These are phyloP conservation scores for Bubo bubo DNA, from an alignment of 2,113 vertebrate genomes.

Conservation along the genomic window DNA sequence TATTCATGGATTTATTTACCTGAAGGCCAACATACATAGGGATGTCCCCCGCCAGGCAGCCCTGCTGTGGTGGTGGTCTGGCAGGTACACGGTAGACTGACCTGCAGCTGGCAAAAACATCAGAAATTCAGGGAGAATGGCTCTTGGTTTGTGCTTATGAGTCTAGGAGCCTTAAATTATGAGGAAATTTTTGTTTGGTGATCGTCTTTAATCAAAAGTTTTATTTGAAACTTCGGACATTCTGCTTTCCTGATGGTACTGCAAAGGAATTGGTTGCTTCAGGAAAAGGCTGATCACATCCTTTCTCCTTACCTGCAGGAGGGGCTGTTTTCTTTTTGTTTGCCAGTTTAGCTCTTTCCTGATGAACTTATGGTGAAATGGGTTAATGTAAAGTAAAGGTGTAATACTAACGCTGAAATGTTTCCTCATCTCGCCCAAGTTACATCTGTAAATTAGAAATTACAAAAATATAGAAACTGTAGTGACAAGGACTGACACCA, in stretches of 20 bases:
- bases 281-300: not conserved
- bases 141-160: not conserved
- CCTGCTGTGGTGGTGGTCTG: rapidly evolving
- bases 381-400: not conserved
- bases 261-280: not conserved
- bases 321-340: not conserved
- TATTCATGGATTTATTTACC: not conserved
- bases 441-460: not conserved
- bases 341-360: not conserved
- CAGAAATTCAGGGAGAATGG: not conserved
- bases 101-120: not conserved
- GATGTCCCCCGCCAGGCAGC: not conserved
- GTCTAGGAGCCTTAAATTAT: not conserved
- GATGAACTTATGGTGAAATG: not conserved
- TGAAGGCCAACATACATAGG: not conserved
- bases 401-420: not conserved
- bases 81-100: not conserved
- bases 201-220: not conserved
- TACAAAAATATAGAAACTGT: not conserved
- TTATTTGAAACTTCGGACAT: not conserved
- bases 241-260: not conserved
- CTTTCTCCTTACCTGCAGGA: not conserved
- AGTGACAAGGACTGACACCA: not conserved
- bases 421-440: not conserved
- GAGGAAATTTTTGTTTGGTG: not conserved